Conservation (phyloP, 1,140 invertebrate species). For the Bombus balteatus region DNA sequence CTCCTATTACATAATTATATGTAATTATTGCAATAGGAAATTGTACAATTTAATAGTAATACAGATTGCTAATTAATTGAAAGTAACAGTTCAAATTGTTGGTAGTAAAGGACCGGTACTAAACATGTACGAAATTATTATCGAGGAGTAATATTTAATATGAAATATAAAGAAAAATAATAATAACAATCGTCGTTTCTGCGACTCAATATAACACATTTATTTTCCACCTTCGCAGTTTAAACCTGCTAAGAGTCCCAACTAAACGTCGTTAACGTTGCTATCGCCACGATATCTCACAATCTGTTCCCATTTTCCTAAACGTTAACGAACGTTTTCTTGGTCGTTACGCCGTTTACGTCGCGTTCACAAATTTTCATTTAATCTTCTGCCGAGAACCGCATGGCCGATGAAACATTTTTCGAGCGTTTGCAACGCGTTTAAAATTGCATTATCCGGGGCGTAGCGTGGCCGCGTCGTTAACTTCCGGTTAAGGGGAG, state of each 20-base stretch:
- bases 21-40: no score
- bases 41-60: no score
- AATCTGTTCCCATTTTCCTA: neutral
- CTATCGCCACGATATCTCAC: no score
- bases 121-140: no score
- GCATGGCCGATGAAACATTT: neutral
- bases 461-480: neutral
- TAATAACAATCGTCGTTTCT: neutral
- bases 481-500: constrained; percentile 12
- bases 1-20: no score
- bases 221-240: neutral
- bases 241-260: neutral
- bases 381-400: neutral
- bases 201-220: neutral
- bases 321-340: constrained; percentile 5
- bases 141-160: no score
- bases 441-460: constrained; percentile 25
- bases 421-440: neutral
- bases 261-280: neutral
- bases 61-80: no score
- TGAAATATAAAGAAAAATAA: no score
- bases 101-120: no score
- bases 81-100: no score
- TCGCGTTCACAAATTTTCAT: constrained; percentile 1
- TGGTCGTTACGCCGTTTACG: neutral